A percentile compares a stretch with the other conserved stretches of the same genome.
phyloP scores from a whole-genome alignment of 2,888 invertebrate genomes.

The Andrena marginata region DNA sequence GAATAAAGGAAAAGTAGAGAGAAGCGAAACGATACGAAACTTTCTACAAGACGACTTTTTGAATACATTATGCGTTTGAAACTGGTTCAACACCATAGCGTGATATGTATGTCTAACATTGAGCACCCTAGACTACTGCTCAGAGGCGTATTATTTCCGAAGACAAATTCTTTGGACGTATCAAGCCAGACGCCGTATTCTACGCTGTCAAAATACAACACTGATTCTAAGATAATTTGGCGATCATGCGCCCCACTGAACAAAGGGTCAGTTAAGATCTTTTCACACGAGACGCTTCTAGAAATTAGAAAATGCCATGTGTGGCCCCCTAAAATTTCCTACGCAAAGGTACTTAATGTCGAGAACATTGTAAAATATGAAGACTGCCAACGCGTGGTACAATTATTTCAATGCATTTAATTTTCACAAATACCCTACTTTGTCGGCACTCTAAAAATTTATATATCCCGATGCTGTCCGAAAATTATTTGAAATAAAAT shows the following conservation, averaged over 20 bases:
- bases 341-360: no score
- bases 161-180: not conserved
- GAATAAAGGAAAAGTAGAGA: not conserved
- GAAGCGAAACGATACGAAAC: not conserved
- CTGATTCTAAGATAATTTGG: slow-evolving; percentile 50
- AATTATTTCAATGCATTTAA: slow-evolving; percentile 10
- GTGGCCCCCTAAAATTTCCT: no score
- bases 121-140: slow-evolving; percentile 4
- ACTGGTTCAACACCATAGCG: not conserved
- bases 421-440: no score
- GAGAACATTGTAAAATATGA: not conserved
- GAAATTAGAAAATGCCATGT: no score
- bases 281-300: no score
- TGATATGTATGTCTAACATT: not conserved
- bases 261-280: no score
- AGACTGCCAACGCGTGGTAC: slow-evolving; percentile 15
- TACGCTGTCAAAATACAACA: slow-evolving; percentile 81
- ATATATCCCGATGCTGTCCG: no score
- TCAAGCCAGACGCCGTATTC: no score
- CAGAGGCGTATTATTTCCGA: slow-evolving; percentile 49
- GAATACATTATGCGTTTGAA: slow-evolving; percentile 26
- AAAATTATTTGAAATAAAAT: no score
- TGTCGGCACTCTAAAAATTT: no score
- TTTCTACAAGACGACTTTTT: slow-evolving; percentile 8
- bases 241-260: no score